Conservation (phyloP, 2,113 vertebrate genomes). For the Oncorhynchus gorbuscha region DNA sequence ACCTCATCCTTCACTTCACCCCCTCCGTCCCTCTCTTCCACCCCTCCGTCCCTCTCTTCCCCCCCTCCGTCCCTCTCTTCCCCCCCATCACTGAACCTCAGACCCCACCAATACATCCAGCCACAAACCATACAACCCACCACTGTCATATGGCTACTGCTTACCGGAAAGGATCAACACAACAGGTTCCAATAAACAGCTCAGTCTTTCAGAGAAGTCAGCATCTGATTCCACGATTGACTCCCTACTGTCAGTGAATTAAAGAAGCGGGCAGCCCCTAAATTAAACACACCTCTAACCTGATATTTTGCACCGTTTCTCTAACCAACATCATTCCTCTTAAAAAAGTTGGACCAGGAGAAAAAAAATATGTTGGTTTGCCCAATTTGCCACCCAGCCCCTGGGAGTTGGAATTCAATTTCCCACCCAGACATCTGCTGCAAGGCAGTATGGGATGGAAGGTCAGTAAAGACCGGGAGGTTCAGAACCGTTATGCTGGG, state of each 20-base stretch:
- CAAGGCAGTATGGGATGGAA: constrained; percentile 35
- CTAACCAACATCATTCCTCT: background rate
- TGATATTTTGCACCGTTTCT: background rate
- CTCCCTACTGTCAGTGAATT: background rate
- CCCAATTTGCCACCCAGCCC: constrained; percentile 67
- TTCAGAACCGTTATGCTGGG: constrained; percentile 37
- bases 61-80: background rate
- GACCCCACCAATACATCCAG: background rate
- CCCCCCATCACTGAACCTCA: background rate
- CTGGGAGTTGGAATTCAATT: constrained; percentile 77
- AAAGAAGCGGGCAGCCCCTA: background rate
- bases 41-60: background rate
- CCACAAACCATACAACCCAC: background rate
- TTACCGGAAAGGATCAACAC: background rate
- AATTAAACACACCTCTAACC: background rate
- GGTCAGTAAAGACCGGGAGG: constrained; percentile 40
- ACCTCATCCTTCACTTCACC: background rate
- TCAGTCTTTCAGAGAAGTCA: background rate
- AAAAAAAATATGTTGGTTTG: constrained; percentile 57
- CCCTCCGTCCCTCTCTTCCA: background rate
- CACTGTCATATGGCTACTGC: background rate
- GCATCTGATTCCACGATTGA: background rate
- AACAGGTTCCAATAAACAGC: background rate
- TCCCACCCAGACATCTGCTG: constrained; percentile 59
- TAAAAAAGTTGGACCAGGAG: constrained; percentile 41